Evolutionary conservation across 2,888 invertebrate species (phyloP).

Genomic region (Drosophila prolongata): DNA sequence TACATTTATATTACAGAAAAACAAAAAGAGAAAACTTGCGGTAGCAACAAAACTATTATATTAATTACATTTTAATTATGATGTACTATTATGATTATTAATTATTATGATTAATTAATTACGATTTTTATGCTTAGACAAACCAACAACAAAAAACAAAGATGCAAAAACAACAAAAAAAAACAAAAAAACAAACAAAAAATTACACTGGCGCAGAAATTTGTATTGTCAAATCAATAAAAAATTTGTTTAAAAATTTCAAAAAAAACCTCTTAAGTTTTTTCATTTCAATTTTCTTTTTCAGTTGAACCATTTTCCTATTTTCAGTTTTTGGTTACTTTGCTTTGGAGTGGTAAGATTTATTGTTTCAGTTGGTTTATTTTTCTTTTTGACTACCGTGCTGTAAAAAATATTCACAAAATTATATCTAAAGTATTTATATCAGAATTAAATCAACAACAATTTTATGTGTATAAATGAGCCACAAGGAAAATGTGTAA

Average conservation of each 20-base stretch:
- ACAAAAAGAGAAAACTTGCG: constrained; percentile 59
- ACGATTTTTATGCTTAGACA: constrained; percentile 72
- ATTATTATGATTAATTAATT: constrained; percentile 78
- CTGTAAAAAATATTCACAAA: constrained; percentile 37
- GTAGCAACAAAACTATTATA: constrained; percentile 78
- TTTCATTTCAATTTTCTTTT: constrained; percentile 42
- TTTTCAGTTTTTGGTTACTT: constrained; percentile 28
- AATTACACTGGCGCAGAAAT: constrained; percentile 73
- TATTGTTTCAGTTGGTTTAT: constrained; percentile 7
- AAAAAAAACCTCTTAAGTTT: constrained; percentile 47
- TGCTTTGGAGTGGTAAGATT: constrained; percentile 26
- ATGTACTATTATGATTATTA: constrained; percentile 77
- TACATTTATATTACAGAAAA: constrained; percentile 43
- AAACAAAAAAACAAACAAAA: constrained; percentile 50
- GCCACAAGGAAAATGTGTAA: constrained; percentile 40
- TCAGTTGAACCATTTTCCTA: constrained; percentile 37
- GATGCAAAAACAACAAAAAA: constrained; percentile 37
- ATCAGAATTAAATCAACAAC: constrained; percentile 48
- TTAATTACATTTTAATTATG: constrained; percentile 77
- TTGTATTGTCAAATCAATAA: constrained; percentile 79
- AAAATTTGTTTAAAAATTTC: constrained; percentile 76
- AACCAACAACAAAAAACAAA: constrained; percentile 52
- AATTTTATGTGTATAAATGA: constrained; percentile 54
- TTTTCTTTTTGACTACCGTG: constrained; percentile 16
- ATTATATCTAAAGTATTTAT: constrained; percentile 46